Base-by-base conservation (phyloP, 1,140 invertebrate genomes). In the Eriosoma lanigerum region DNA sequence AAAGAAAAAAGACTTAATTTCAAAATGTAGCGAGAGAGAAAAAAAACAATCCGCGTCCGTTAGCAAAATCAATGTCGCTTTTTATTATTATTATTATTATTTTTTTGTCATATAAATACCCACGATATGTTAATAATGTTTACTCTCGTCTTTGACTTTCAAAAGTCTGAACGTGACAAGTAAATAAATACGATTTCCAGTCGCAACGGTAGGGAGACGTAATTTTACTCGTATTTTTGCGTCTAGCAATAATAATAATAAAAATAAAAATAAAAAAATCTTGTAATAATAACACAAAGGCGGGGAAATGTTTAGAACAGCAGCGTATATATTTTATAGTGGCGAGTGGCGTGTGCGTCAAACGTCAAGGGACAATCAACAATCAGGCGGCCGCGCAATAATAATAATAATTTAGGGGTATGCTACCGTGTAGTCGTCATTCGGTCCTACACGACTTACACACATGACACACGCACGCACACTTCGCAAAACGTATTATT, bases 121-220 rank as follows among this genome's bases (percentile, higher is more conserved):
- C 44, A 6, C 21, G 54, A 44, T 76, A 78, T n/a, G n/a, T 78
- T 62, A 78, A 76, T 78, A 78, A 78, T 48, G 75, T 62, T 78
- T 24, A 52, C 56, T 58, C 44, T 78, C 75, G 68, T 72, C 56
- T 78, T 78, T 78, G 56, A 78, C 56, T 78, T 78, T 48, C 15
- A 62, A 48, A 78, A 78, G 75, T 78, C 75, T 78, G 75, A 78
- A 78, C 56, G 75, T 78, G 75, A 78, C 75, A 52, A 62, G 75
- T 60, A 78, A 78, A 78, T 78, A 78, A 78, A 78, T 78, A 78
- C 62, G 75, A 78, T 78, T 78, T 78, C 32, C 52, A 50, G 48
- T 21, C 32, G 21, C 21, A n/a, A n/a, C 21, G 21, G 15, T n/a
- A n/a, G n/a, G 38, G 38, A 68, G 64, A 68, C 64, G 24, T 70